Percentiles rank a stretch among this genome's conserved stretches.
Conservation (phyloP, 2,797 vertebrate genomes). For the Cirrhinus mrigala region DNA sequence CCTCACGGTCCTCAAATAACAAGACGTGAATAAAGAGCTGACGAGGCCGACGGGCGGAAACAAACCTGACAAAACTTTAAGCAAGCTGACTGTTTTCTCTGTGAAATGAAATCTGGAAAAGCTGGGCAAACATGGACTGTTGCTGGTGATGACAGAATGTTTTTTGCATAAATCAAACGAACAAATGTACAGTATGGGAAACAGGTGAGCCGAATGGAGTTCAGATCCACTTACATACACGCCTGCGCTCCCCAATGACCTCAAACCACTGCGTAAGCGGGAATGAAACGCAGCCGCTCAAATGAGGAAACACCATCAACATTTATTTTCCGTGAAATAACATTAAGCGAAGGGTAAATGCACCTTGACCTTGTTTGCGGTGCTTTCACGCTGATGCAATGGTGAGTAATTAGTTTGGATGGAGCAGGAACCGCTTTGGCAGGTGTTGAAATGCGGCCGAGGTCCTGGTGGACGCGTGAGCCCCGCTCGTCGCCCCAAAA, state of each 20-base stretch:
- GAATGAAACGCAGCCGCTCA: background rate
- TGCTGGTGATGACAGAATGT: slow-evolving; percentile 78
- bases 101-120: slow-evolving; percentile 72
- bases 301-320: background rate
- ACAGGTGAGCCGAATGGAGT: background rate
- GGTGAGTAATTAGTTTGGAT: slow-evolving; percentile 3
- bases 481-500: background rate
- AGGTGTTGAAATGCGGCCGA: slow-evolving; percentile 12
- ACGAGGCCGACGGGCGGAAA: too few relatives aligned
- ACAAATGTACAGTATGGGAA: slow-evolving; percentile 70
- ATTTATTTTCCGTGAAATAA: background rate
- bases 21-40: too few relatives aligned
- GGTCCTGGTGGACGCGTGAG: background rate
- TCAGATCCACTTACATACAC: background rate
- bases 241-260: background rate
- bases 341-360: background rate
- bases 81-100: slow-evolving; percentile 61
- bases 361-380: slow-evolving; percentile 25
- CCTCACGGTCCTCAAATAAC: too few relatives aligned
- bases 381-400: background rate
- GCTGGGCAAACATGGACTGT: slow-evolving; percentile 72
- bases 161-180: slow-evolving; percentile 73
- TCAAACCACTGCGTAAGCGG: background rate
- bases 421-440: background rate
- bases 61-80: too few relatives aligned